These are phyloP conservation scores for Nesogale talazaci DNA, from an alignment of 2,113 vertebrate species.

Conservation along the genomic window DNA sequence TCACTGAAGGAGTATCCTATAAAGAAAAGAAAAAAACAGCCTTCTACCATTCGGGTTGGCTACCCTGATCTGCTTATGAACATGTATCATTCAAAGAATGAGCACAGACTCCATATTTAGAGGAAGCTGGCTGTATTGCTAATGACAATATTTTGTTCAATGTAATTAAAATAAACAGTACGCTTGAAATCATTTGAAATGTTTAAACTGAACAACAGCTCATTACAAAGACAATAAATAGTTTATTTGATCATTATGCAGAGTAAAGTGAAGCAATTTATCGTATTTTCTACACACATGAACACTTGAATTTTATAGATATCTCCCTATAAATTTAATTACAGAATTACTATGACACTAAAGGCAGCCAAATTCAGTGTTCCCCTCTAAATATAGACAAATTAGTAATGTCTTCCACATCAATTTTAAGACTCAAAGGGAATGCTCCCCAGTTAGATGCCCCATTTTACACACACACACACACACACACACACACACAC, in stretches of 20 bases:
- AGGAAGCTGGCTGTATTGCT: constrained; percentile 20
- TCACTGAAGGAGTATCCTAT: background rate
- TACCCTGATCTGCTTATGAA: background rate
- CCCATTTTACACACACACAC: constrained; percentile 47
- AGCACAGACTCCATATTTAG: background rate
- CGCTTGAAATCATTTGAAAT: constrained; percentile 10
- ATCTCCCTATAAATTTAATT: background rate
- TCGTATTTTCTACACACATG: background rate
- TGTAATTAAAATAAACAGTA: background rate
- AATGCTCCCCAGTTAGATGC: constrained; percentile 33
- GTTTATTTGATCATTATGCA: background rate
- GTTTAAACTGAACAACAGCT: background rate
- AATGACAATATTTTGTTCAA: background rate
- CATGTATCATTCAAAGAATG: background rate
- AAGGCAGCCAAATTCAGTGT: constrained; percentile 62
- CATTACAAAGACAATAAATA: background rate
- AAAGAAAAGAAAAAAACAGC: background rate
- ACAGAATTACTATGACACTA: background rate
- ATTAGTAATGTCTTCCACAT: constrained; percentile 68
- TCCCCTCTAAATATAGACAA: constrained; percentile 69
- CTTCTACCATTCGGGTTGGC: background rate
- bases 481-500: constrained; percentile 72
- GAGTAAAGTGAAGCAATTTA: background rate
- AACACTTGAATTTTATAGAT: background rate
- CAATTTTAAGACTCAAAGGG: constrained; percentile 59